phyloP scores from a whole-genome alignment of 2,888 invertebrate genomes.

The Amaurobius ferox region DNA sequence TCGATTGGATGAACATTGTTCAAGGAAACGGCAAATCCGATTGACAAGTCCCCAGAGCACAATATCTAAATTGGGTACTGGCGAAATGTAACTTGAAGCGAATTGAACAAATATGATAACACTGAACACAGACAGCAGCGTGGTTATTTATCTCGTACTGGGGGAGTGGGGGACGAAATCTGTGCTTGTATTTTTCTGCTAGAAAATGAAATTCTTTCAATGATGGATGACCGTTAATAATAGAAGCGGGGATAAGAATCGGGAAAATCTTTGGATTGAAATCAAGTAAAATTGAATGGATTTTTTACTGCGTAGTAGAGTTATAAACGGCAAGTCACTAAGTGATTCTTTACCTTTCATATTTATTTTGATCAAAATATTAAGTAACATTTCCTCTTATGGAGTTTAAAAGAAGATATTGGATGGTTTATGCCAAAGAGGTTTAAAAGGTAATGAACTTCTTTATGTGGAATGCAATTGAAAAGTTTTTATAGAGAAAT shows the following conservation, averaged over 20 bases:
- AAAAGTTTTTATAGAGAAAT: no score
- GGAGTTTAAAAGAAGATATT: no score
- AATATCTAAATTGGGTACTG: conserved; percentile 8
- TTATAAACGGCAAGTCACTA: background rate
- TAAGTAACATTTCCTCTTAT: no score
- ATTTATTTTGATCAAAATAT: no score
- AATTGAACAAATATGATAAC: conserved; percentile 11
- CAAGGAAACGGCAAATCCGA: conserved; percentile 4
- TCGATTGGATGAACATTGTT: conserved; percentile 5
- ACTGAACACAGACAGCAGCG: background rate
- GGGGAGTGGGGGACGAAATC: background rate
- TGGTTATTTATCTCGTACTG: background rate
- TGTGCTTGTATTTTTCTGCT: background rate
- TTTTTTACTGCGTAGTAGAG: background rate
- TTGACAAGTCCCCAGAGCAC: background rate
- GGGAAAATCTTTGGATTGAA: background rate
- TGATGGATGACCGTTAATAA: conserved; percentile 2
- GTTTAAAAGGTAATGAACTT: no score
- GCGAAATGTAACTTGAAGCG: background rate
- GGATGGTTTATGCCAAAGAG: no score
- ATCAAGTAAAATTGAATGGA: background rate
- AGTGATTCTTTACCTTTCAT: background rate
- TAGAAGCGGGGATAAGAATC: background rate
- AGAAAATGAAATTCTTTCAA: background rate
- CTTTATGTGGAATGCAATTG: no score